Base-by-base conservation (phyloP, 2,797 vertebrate species). In the Glyptemys insculpta region DNA sequence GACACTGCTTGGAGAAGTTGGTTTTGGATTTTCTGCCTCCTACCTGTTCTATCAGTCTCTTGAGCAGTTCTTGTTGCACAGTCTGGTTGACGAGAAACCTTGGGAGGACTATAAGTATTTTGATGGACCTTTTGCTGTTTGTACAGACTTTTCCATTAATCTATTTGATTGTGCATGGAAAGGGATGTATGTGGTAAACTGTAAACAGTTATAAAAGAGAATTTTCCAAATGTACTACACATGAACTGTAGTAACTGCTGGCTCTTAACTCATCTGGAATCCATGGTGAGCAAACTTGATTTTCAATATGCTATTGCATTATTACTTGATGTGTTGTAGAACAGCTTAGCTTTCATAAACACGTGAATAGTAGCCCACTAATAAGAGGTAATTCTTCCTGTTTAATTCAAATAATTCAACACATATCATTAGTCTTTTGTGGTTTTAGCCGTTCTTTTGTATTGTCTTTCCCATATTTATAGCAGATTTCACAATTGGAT, bases 191-290 rank as follows among this genome's bases (percentile, higher is more conserved):
- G 76, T 72, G 1, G 2, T 44, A 44, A 19, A 49, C 41, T 84
- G 82, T 37, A 87, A 90, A 37, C 8, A 37, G 65, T 37, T 68
- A 68, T 68, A 68, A 68, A 29, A 27, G 25, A 68, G 1, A 47
- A 89, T 96, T 96, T 91, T 87, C 85, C 85, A 79, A 50, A 31
- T 8, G 56, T 92, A 19, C 3, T 79, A 83, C 12, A 11, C 53
- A 53, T 37, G 25, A 54, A 59, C 1, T 83, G n/a, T 86, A 11
- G 15, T 86, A 94, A 87, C 78, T 81, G 6, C 14, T 29, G 41
- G 44, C 52, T 90, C 5, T 89, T 86, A 65, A 52, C 37, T 93
- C 44, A 27, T 62, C 25, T 47, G 54, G 29, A 88, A 56, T 88
- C 81, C 74, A 74, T 2, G 5, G 5, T 84, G 80, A 92, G 79